These are phyloP conservation scores for Dusona sp. DNA, from an alignment of 2,888 invertebrate species.

Conservation along the genomic window DNA sequence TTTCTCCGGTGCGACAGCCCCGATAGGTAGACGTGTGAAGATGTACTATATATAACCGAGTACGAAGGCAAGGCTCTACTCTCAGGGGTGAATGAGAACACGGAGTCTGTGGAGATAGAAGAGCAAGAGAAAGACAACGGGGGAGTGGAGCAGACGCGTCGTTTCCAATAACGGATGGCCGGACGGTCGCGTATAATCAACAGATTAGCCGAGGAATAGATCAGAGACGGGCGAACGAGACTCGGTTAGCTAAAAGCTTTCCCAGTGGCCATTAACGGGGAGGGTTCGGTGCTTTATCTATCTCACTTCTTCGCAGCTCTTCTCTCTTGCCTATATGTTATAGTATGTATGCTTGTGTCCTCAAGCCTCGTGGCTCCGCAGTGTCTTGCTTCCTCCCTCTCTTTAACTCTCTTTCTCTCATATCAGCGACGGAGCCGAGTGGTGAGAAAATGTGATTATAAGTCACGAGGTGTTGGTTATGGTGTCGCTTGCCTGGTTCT, in stretches of 20 bases:
- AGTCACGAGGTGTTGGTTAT: slow-evolving; percentile 83
- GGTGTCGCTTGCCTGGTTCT: slow-evolving; percentile 73
- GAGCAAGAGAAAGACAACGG: slow-evolving; percentile 47
- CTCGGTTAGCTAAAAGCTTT: slow-evolving; percentile 84
- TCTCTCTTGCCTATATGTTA: slow-evolving; percentile 52
- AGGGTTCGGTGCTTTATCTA: slow-evolving; percentile 75
- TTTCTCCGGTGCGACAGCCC: slow-evolving; percentile 57
- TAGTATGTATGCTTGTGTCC: slow-evolving; percentile 48
- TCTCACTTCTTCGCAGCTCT: slow-evolving; percentile 50
- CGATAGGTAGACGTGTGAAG: slow-evolving; percentile 63
- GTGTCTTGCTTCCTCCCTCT: slow-evolving; percentile 21
- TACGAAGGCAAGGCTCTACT: slow-evolving; percentile 66
- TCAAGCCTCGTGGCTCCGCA: slow-evolving; percentile 59
- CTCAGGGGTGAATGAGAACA: slow-evolving; percentile 66
- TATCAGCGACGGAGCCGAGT: slow-evolving; percentile 66
- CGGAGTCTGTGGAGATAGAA: slow-evolving; percentile 53
- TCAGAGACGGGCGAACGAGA: slow-evolving; percentile 80
- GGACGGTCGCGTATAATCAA: slow-evolving; percentile 84
- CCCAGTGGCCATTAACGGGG: slow-evolving; percentile 83
- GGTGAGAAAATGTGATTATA: slow-evolving; percentile 84
- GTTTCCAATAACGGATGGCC: slow-evolving; percentile 83
- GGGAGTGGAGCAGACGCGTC: slow-evolving; percentile 73
- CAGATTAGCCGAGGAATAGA: slow-evolving; percentile 84
- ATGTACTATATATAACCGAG: slow-evolving; percentile 35
- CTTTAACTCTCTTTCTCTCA: slow-evolving; percentile 21